Conservation (phyloP, 2,888 invertebrate species). For the Zeuzera pyrina region DNA sequence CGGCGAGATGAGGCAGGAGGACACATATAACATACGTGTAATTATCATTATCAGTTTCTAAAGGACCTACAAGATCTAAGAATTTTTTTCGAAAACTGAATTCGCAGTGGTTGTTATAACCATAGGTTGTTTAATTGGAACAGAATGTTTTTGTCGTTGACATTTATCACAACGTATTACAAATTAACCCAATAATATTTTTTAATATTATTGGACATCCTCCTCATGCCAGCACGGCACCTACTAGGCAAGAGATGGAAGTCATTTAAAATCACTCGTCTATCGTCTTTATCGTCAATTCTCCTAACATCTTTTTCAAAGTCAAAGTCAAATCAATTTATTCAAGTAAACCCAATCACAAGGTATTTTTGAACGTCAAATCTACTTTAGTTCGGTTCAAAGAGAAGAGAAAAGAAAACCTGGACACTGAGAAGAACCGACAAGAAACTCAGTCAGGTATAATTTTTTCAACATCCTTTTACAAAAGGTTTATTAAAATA, state of each 20-base stretch:
- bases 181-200: constrained; percentile 8
- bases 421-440: no score
- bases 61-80: constrained; percentile 14
- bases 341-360: no score
- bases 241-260: constrained; percentile 12
- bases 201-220: constrained; percentile 13
- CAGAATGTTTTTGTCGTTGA: constrained; percentile 11
- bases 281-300: constrained; percentile 1
- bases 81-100: constrained; percentile 13
- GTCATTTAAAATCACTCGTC: constrained; percentile 8
- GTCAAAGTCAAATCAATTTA: no score
- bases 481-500: no score
- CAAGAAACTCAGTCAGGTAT: no score
- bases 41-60: constrained; percentile 2
- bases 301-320: not conserved
- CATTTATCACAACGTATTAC: constrained; percentile 12
- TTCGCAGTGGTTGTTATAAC: constrained; percentile 11
- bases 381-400: no score
- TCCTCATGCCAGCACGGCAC: constrained; percentile 9
- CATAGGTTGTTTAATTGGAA: constrained; percentile 10
- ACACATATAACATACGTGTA: no score
- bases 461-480: no score
- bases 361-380: no score
- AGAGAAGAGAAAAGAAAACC: no score
- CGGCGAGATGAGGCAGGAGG: no score